Conservation (phyloP, 1,140 invertebrate genomes). For the Penaeus indicus region DNA sequence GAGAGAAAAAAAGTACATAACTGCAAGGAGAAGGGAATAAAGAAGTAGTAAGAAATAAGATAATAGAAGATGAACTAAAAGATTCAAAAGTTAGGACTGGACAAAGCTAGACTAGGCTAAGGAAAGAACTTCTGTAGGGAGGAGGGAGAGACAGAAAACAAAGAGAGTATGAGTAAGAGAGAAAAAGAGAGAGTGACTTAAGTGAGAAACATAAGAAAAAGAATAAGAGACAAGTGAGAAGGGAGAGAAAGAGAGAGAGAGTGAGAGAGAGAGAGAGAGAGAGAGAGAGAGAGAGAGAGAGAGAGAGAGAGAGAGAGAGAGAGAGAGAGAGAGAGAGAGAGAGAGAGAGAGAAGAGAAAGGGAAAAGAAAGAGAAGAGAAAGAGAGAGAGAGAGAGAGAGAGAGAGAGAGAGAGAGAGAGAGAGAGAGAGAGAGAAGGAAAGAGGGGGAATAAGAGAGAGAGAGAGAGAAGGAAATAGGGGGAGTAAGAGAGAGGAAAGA, state of each 20-base stretch:
- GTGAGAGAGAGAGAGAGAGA: not conserved
- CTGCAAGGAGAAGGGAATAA: no score
- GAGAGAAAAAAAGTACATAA: no score
- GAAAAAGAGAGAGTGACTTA: no score
- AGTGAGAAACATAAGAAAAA: no score
- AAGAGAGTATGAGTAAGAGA: no score
- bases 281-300: not conserved
- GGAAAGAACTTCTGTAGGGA: no score
- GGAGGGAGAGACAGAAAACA: no score
- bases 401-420: not conserved
- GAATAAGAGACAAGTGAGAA: not conserved
- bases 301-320: not conserved
- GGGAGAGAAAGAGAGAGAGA: not conserved
- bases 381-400: not conserved
- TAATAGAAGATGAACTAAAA: no score
- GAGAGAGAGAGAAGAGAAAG: slow-evolving; percentile 10
- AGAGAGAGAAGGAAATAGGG: not conserved
- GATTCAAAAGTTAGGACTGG: no score
- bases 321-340: not conserved
- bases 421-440: not conserved
- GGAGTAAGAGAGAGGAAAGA: slow-evolving; percentile 15
- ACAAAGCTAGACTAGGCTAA: no score
- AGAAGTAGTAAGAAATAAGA: no score
- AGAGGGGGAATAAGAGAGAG: not conserved
- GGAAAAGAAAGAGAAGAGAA: not conserved